These are phyloP conservation scores for Sphaerodactylus townsendi DNA, from an alignment of 2,113 vertebrate genomes.

Conservation along the genomic window DNA sequence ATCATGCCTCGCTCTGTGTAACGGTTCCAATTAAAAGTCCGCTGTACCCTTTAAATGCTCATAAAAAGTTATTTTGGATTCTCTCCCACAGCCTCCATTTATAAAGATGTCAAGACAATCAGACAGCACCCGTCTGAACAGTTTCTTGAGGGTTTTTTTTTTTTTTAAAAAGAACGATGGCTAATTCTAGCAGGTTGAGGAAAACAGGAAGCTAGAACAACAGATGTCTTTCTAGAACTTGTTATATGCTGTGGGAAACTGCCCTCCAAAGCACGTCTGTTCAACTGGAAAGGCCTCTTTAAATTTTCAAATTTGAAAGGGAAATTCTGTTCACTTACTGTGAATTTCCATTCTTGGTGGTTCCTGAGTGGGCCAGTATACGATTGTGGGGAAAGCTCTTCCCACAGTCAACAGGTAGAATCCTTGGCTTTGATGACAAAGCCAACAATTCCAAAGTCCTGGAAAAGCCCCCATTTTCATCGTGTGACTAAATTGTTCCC, in stretches of 20 bases:
- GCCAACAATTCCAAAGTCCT: too few relatives aligned
- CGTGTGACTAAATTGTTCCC: too few relatives aligned
- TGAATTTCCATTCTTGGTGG: too few relatives aligned
- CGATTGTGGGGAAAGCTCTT: too few relatives aligned
- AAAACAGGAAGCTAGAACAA: constrained; percentile 3
- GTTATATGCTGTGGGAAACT: not conserved
- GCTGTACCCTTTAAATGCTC: not conserved
- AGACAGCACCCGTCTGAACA: not conserved
- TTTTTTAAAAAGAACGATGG: not conserved
- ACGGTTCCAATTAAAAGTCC: not conserved
- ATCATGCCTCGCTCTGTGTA: not conserved
- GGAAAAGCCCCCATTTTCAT: too few relatives aligned
- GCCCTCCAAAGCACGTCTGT: too few relatives aligned
- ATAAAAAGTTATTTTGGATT: not conserved
- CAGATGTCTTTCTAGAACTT: not conserved
- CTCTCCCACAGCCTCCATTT: not conserved
- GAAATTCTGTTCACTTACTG: too few relatives aligned
- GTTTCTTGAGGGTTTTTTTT: too few relatives aligned
- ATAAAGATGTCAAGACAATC: not conserved
- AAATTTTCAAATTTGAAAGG: not conserved
- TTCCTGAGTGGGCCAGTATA: too few relatives aligned
- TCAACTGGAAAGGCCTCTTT: not conserved
- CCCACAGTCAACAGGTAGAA: too few relatives aligned
- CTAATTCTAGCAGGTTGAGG: not conserved
- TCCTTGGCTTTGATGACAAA: too few relatives aligned